Evolutionary conservation across 2,797 vertebrate genomes (phyloP), one percentile per base, ranked within the genome.

Genomic region (Darevskia nairensis): DNA sequence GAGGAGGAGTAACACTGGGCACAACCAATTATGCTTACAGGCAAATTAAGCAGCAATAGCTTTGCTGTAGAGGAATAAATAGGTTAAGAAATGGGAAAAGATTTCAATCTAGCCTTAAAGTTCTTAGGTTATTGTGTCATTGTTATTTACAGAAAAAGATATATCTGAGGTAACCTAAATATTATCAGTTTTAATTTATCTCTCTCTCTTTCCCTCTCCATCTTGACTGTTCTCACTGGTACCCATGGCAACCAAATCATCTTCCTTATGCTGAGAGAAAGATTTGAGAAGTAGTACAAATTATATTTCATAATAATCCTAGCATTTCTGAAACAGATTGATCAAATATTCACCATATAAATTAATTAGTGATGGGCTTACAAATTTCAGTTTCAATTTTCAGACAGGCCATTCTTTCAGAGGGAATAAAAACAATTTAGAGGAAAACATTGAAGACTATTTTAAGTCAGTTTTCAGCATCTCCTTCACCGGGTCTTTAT

Each of bases 231-330:
- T 77, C 72, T 76, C 55, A 64, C 50, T 61, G 32, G 72, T 77
- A 85, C 72, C 83, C 84, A 85, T 85, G 72, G 59, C 32, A 77
- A 86, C 74, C 29, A n/a, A 78, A 23, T 78, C 39, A 64, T 68
- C 59, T 78, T 32, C 61, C 41, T 46, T 78, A 32, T 44, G 68
- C 74, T 78, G 75, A 68, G 25, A 46, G 59, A 46, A 78, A 46
- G 61, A 46, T 78, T 46, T 32, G 29, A 84, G 32, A 75, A 61
- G 74, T 39, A 75, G 32, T 39, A 55, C 32, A 84, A 59, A 84
- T 61, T 75, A 41, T 35, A 74, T 59, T 75, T 84, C 75, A 68
- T 46, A 86, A 86, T 86, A 86, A 86, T 86, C 39, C 66, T 29
- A 78, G 39, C 39, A 66, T 59, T 75, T 75, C 71, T 84, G 71